Percentiles rank a stretch among this genome's conserved stretches.
Evolutionary conservation across 2,888 invertebrate genomes (phyloP).

Genomic region (Xanthia icteritia): DNA sequence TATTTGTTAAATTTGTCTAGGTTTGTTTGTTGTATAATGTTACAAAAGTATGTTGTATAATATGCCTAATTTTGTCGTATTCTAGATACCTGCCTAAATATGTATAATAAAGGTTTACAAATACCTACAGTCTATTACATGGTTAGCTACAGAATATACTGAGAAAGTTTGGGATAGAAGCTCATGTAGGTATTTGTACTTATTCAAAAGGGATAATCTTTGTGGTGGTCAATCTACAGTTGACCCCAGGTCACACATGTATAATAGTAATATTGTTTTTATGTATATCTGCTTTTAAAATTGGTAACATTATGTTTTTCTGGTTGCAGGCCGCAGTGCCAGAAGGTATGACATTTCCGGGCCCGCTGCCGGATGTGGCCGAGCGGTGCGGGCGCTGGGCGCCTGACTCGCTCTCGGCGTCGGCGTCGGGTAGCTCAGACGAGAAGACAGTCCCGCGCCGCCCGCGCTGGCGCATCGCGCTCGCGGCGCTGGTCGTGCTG

Average conservation of each 20-base stretch:
- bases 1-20: conserved; percentile 55
- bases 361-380: conserved; percentile 89
- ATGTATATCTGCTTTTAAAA: background rate
- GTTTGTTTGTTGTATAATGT: conserved; percentile 2
- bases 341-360: conserved; percentile 88
- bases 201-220: background rate
- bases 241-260: background rate
- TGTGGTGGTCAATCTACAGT: background rate
- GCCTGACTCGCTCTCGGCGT: conserved; percentile 87
- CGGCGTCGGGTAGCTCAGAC: conserved; percentile 88
- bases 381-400: conserved; percentile 89
- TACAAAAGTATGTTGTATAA: background rate
- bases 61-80: background rate
- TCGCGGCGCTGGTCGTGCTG: conserved; percentile 91
- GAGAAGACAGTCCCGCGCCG: conserved; percentile 89
- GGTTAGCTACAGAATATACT: background rate
- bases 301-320: conserved; percentile 40
- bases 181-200: background rate
- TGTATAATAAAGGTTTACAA: background rate
- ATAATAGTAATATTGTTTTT: background rate
- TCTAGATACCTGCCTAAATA: background rate
- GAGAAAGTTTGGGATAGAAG: background rate
- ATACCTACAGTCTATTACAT: background rate
- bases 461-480: conserved; percentile 89
- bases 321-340: conserved; percentile 87